These are phyloP conservation scores for Tauraco hartlaubi DNA, from an alignment of 2,797 vertebrate genomes.

Conservation along the genomic window DNA sequence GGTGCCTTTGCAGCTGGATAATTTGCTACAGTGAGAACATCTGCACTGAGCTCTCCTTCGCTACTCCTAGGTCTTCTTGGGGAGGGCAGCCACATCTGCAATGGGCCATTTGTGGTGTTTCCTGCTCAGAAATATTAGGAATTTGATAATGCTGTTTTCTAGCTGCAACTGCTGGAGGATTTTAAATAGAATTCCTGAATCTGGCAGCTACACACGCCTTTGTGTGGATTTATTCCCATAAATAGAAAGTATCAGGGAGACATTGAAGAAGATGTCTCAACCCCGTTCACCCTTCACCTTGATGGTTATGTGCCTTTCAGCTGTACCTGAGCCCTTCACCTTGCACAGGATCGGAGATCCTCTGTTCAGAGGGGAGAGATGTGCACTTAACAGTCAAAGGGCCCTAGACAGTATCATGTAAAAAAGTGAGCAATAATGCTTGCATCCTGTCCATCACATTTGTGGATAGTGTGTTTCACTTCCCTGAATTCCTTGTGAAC, in stretches of 20 bases:
- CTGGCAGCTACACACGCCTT: not conserved
- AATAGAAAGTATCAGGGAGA: not conserved
- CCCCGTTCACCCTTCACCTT: not conserved
- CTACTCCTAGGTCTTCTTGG: not conserved
- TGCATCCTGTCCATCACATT: not conserved
- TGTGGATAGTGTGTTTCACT: not conserved
- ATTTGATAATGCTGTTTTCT: not conserved
- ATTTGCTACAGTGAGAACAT: not conserved
- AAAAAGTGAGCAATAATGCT: not conserved
- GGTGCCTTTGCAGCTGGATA: not conserved
- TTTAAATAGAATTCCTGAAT: not conserved
- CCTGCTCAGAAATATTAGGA: not conserved
- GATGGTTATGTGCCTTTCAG: not conserved
- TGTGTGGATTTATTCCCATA: not conserved
- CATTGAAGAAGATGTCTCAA: not conserved
- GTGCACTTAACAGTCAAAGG: not conserved
- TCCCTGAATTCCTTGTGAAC: not conserved
- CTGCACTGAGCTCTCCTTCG: not conserved
- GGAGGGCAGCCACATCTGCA: not conserved
- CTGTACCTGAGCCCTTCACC: not conserved
- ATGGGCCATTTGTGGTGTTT: not conserved
- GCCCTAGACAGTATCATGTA: not conserved
- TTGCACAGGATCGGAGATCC: not conserved
- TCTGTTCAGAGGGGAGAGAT: not conserved
- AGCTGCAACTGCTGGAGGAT: not conserved